phyloP scores from a whole-genome alignment of 2,888 invertebrate species.

The Agrochola lota region DNA sequence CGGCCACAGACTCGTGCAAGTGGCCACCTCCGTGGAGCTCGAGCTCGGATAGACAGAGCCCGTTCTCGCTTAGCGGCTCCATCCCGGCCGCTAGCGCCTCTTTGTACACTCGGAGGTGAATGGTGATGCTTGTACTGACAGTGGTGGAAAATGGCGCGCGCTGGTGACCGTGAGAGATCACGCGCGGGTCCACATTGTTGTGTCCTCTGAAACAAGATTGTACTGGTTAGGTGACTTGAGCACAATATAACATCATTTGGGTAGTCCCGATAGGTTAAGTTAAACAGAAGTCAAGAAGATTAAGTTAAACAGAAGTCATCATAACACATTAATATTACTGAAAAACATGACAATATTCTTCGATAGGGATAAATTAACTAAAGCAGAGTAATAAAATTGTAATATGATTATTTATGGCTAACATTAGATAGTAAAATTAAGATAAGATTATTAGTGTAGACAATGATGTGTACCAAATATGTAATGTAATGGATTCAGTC shows the following conservation, averaged over 20 bases:
- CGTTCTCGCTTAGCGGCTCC: conserved; percentile 93
- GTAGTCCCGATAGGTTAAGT: background rate
- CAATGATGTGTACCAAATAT: conserved; percentile 4
- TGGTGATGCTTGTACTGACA: conserved; percentile 81
- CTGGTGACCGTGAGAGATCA: conserved; percentile 61
- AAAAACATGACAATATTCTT: conserved; percentile 2
- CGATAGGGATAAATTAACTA: conserved; percentile 3
- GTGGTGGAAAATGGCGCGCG: conserved; percentile 70
- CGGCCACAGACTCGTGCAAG: conserved; percentile 88
- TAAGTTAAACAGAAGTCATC: too few species aligned
- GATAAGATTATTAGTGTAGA: conserved; percentile 29
- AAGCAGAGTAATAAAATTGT: conserved; percentile 15
- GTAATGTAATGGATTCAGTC: background rate
- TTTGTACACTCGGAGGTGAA: conserved; percentile 90
- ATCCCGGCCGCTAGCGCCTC: conserved; percentile 92
- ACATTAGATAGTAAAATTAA: conserved; percentile 33
- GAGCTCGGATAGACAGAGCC: conserved; percentile 94
- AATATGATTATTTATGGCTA: conserved; percentile 36
- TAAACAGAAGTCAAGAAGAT: too few species aligned
- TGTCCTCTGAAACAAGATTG: conserved; percentile 56
- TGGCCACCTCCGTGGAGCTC: conserved; percentile 89
- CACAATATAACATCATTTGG: background rate
- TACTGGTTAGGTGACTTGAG: background rate
- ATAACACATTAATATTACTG: too few species aligned
- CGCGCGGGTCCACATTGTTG: conserved; percentile 64